Conservation (phyloP, 2,113 vertebrate species). For the Hippocampus mohnikei region DNA sequence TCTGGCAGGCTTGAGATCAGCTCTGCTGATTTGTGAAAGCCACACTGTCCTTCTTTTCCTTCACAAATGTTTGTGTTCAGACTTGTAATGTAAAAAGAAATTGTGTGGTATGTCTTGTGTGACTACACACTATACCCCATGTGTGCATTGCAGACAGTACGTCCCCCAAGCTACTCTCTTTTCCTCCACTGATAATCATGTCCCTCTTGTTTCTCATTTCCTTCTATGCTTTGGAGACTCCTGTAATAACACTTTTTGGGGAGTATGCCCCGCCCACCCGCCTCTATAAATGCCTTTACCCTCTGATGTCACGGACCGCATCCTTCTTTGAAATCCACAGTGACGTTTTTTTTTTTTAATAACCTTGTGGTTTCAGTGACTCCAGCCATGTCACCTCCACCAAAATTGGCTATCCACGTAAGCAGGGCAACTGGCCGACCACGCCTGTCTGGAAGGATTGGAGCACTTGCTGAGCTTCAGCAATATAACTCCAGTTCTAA, state of each 20-base stretch:
- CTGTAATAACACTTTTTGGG: conserved; percentile 47
- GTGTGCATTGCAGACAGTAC: too few relatives aligned
- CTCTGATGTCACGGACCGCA: conserved; percentile 34
- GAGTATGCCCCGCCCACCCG: conserved; percentile 29
- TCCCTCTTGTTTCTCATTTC: conserved; percentile 10
- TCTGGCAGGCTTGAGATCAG: too few relatives aligned
- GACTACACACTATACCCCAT: too few relatives aligned
- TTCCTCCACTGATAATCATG: neutral
- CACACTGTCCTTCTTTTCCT: too few relatives aligned
- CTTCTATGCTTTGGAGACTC: conserved; percentile 38
- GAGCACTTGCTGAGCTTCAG: neutral
- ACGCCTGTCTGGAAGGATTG: conserved; percentile 42
- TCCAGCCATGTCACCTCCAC: conserved; percentile 21
- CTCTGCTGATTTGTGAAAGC: too few relatives aligned
- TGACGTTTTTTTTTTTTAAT: conserved; percentile 27
- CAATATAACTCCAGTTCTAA: neutral
- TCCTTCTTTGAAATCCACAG: conserved; percentile 10
- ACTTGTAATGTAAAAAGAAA: too few relatives aligned
- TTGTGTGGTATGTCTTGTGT: too few relatives aligned
- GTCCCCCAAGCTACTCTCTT: conserved; percentile 10
- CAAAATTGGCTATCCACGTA: conserved; percentile 26
- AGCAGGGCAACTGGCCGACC: conserved; percentile 13
- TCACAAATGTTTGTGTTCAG: too few relatives aligned
- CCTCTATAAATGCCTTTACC: conserved; percentile 33
- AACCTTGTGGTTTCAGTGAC: conserved; percentile 39